Percentiles rank a stretch among this genome's conserved stretches.
These are phyloP conservation scores for Brachyopa scutellaris DNA, from an alignment of 2,888 invertebrate genomes.

Conservation along the genomic window DNA sequence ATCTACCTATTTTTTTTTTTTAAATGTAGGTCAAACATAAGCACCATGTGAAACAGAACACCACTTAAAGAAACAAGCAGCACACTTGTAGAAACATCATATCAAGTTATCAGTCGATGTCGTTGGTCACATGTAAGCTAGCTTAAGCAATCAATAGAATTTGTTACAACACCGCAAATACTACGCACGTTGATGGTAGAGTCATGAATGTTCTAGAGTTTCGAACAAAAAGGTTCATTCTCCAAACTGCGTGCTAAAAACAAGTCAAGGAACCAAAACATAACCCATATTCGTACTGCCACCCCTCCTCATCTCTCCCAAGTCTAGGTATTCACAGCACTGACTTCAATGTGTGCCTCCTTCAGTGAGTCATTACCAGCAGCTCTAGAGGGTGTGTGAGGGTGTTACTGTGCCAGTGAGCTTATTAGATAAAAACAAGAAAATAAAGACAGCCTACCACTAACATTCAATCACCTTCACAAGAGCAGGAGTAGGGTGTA, in stretches of 20 bases:
- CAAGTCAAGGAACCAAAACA: slow-evolving; percentile 50
- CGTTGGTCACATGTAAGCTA: slow-evolving; percentile 37
- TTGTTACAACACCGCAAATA: slow-evolving; percentile 8
- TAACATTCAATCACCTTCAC: slow-evolving; percentile 14
- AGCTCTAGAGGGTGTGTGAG: slow-evolving; percentile 6
- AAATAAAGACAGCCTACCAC: neutral
- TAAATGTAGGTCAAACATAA: slow-evolving; percentile 28
- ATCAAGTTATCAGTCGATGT: neutral
- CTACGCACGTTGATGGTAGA: slow-evolving; percentile 44
- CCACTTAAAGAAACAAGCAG: slow-evolving; percentile 10
- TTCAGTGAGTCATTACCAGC: slow-evolving; percentile 65
- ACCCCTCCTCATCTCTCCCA: slow-evolving; percentile 15
- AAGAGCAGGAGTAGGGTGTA: slow-evolving; percentile 2
- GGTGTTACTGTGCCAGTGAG: slow-evolving; percentile 55
- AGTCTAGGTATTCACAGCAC: slow-evolving; percentile 17
- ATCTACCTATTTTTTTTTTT: no score
- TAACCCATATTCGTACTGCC: slow-evolving; percentile 28
- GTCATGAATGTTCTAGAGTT: no score
- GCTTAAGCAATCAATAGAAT: slow-evolving; percentile 28
- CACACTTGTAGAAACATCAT: neutral
- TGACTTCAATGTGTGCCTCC: slow-evolving; percentile 12
- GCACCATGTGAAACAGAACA: slow-evolving; percentile 23
- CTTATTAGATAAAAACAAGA: slow-evolving; percentile 35
- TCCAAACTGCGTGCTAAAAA: slow-evolving; percentile 20
- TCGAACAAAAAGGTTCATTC: no score